These are phyloP conservation scores for Cydia splendana DNA, from an alignment of 1,140 invertebrate genomes.

Conservation along the genomic window DNA sequence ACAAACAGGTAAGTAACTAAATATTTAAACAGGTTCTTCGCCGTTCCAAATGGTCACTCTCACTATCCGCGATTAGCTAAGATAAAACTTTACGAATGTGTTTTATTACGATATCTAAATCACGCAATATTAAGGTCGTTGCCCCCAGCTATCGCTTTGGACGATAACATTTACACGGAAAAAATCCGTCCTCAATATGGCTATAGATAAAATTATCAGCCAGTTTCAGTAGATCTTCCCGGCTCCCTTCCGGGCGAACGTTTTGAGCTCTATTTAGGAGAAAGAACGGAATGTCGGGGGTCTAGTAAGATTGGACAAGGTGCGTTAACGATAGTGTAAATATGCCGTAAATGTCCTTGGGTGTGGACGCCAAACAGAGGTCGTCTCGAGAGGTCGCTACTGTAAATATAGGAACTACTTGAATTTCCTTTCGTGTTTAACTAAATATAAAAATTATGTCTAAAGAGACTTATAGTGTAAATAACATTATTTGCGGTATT, in stretches of 20 bases:
- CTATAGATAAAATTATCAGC: slow-evolving; percentile 54
- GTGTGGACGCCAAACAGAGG: slow-evolving; percentile 31
- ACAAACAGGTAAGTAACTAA: not conserved
- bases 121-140: slow-evolving; percentile 66
- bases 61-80: slow-evolving; percentile 19
- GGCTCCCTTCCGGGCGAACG: slow-evolving; percentile 31
- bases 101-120: slow-evolving; percentile 50
- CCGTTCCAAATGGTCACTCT: slow-evolving; percentile 17
- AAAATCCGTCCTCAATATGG: slow-evolving; percentile 60
- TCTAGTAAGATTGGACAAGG: slow-evolving; percentile 43
- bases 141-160: slow-evolving; percentile 65
- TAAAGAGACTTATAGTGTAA: not conserved
- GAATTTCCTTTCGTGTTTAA: slow-evolving; percentile 4
- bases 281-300: slow-evolving; percentile 27
- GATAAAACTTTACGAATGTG: slow-evolving; percentile 29
- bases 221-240: slow-evolving; percentile 48
- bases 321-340: slow-evolving; percentile 40
- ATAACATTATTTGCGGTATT: too few relatives aligned
- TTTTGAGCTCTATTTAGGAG: slow-evolving; percentile 36
- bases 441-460: not conserved
- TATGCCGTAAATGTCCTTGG: slow-evolving; percentile 39
- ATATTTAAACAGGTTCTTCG: slow-evolving; percentile 8
- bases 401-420: slow-evolving; percentile 24
- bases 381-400: slow-evolving; percentile 21
- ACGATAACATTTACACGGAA: slow-evolving; percentile 72